phyloP scores from a whole-genome alignment of 2,888 invertebrate species.

The Macaria notata region DNA sequence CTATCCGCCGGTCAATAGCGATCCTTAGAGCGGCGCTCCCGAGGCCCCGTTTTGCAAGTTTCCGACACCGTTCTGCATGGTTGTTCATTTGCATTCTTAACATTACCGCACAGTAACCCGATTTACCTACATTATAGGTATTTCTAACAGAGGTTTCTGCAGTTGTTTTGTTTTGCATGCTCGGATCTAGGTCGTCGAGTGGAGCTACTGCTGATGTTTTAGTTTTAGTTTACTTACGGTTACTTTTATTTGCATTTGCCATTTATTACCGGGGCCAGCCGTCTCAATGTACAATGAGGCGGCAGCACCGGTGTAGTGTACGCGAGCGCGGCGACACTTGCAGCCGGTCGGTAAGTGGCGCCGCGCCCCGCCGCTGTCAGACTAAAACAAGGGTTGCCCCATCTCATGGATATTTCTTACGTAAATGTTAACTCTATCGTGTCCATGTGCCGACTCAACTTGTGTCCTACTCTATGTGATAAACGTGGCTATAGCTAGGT shows the following conservation, averaged over 20 bases:
- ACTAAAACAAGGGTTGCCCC: constrained; percentile 82
- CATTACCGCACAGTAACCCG: constrained; percentile 75
- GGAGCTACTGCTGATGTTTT: constrained; percentile 46
- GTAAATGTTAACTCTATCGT: constrained; percentile 74
- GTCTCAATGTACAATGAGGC: constrained; percentile 46
- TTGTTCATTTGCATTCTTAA: constrained; percentile 79
- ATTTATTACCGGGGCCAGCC: constrained; percentile 56
- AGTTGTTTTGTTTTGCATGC: constrained; percentile 68
- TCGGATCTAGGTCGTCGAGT: constrained; percentile 69
- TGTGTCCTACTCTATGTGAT: constrained; percentile 75
- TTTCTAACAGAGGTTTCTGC: constrained; percentile 66
- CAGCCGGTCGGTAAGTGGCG: constrained; percentile 50
- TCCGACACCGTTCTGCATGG: constrained; percentile 77
- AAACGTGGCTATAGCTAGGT: constrained; percentile 69
- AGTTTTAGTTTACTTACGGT: constrained; percentile 32
- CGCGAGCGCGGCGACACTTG: constrained; percentile 59
- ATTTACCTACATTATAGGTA: constrained; percentile 68
- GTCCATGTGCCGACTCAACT: constrained; percentile 78
- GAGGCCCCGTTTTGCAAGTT: constrained; percentile 66
- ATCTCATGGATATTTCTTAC: constrained; percentile 80
- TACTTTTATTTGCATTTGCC: constrained; percentile 56
- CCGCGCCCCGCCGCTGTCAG: constrained; percentile 49
- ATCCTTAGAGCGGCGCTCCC: constrained; percentile 52
- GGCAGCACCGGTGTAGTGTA: constrained; percentile 56
- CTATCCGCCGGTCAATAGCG: constrained; percentile 47